phyloP scores from a whole-genome alignment of 2,888 invertebrate species.

The Hypsopygia costalis region DNA sequence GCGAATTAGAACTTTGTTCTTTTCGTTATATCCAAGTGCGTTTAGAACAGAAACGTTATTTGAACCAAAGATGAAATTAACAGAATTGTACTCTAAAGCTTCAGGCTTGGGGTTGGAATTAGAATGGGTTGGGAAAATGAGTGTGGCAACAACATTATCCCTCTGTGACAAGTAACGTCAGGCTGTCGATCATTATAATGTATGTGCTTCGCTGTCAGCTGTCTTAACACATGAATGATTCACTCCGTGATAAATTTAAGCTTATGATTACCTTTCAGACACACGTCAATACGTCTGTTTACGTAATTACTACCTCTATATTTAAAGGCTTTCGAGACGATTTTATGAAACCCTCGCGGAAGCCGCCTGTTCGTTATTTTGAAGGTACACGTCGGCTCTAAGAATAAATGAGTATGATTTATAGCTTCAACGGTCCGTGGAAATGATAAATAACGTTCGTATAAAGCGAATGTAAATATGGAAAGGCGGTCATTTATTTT shows the following conservation, averaged over 20 bases:
- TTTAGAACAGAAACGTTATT: slow-evolving; percentile 46
- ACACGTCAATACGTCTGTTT: slow-evolving; percentile 76
- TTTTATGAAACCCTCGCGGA: slow-evolving; percentile 56
- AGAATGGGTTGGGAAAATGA: slow-evolving; percentile 20
- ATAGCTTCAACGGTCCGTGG: slow-evolving; percentile 48
- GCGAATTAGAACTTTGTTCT: slow-evolving; percentile 62
- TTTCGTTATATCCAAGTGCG: slow-evolving; percentile 62
- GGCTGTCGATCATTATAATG: slow-evolving; percentile 79
- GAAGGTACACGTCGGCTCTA: slow-evolving; percentile 48
- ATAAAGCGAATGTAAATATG: slow-evolving; percentile 57
- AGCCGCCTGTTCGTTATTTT: slow-evolving; percentile 54
- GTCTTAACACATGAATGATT: slow-evolving; percentile 78
- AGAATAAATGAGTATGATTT: slow-evolving; percentile 64
- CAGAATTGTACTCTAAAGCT: slow-evolving; percentile 23
- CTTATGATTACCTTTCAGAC: slow-evolving; percentile 80
- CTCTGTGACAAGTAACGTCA: slow-evolving; percentile 76
- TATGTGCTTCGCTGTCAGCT: slow-evolving; percentile 78
- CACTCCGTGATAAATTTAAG: slow-evolving; percentile 79
- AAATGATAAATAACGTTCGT: slow-evolving; percentile 64
- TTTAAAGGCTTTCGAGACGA: slow-evolving; percentile 57
- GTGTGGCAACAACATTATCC: slow-evolving; percentile 77
- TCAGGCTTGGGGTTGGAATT: slow-evolving; percentile 25
- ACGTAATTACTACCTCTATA: slow-evolving; percentile 69
- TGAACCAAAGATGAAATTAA: slow-evolving; percentile 14
- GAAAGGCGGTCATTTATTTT: slow-evolving; percentile 54